Conservation (phyloP, 2,888 invertebrate species). For the Polietes domitor region DNA sequence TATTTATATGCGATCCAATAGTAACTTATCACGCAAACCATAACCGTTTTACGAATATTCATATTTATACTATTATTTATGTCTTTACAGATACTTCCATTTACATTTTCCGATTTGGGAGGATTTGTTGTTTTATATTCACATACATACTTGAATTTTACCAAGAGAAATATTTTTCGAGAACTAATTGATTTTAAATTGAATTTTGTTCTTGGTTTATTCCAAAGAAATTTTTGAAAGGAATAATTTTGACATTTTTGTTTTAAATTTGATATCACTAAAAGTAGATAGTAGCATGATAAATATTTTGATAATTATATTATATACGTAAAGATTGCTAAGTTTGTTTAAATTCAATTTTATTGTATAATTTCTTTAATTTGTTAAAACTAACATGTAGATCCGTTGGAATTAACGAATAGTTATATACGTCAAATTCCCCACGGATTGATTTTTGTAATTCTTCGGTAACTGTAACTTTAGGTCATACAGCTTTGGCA, state of each 20-base stretch:
- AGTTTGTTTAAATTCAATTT: no score
- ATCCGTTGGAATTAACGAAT: no score
- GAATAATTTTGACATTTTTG: neutral
- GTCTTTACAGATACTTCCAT: constrained; percentile 33
- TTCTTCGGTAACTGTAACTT: no score
- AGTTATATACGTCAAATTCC: no score
- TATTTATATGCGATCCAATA: neutral
- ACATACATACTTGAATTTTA: neutral
- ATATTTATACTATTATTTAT: no score
- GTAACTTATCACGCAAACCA: no score
- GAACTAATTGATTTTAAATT: neutral
- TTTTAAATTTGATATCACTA: neutral
- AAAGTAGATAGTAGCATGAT: neutral
- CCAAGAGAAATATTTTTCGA: neutral
- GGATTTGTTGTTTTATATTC: constrained; percentile 3
- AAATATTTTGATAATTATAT: no score
- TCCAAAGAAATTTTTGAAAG: neutral
- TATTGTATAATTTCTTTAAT: no score
- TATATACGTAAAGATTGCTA: no score
- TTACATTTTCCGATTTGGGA: neutral
- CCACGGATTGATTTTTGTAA: no score
- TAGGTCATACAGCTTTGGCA: no score
- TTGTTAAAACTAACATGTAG: no score
- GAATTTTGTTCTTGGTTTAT: neutral
- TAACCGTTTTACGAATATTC: constrained; percentile 12